Conservation (phyloP, 2,113 vertebrate genomes). For the Merops nubicus region DNA sequence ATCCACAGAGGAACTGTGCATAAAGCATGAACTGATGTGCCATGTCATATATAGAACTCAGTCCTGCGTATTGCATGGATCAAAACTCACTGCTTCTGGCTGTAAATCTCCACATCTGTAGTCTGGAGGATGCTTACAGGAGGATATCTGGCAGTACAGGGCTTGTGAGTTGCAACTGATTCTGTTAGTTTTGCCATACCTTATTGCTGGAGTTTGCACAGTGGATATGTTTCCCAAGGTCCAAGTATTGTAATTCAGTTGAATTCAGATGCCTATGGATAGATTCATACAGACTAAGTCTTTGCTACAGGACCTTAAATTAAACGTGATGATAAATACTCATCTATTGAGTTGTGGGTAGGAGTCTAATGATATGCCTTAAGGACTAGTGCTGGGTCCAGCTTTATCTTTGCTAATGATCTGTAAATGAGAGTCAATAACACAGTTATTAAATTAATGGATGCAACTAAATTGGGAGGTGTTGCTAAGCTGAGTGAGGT, state of each 20-base stretch:
- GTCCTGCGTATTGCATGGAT: accelerated
- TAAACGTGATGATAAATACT: conserved; percentile 49
- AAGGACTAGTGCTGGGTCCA: not conserved
- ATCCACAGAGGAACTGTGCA: not conserved
- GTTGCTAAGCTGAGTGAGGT: not conserved
- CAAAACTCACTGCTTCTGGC: not conserved
- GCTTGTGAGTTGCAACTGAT: not conserved
- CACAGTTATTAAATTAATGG: conserved; percentile 53
- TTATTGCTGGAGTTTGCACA: not conserved
- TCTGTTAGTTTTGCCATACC: not conserved
- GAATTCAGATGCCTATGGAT: not conserved
- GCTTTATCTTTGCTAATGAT: conserved; percentile 43
- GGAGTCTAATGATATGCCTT: not conserved
- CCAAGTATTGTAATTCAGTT: not conserved
- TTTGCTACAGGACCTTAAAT: not conserved
- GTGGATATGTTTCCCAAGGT: not conserved
- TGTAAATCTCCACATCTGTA: not conserved
- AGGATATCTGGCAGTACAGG: not conserved
- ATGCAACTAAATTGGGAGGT: conserved; percentile 37
- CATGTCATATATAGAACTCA: not conserved
- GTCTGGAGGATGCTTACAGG: not conserved
- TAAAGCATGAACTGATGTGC: not conserved
- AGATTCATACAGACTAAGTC: not conserved
- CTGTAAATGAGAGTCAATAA: conserved; percentile 48
- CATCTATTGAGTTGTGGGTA: conserved; percentile 9